These are phyloP conservation scores for Labia minor DNA, from an alignment of 2,888 invertebrate species.

Conservation along the genomic window DNA sequence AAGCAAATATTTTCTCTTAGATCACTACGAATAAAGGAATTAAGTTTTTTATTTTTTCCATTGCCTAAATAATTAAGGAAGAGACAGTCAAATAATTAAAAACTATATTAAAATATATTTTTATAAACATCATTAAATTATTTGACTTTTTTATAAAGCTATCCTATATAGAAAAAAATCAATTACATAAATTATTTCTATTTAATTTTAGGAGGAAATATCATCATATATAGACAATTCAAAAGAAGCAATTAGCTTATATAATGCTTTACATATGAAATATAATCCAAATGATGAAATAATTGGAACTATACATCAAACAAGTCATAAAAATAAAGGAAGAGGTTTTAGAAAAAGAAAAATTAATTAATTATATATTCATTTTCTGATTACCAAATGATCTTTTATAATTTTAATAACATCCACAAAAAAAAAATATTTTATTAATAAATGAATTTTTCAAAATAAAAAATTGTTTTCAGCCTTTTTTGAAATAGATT, in stretches of 20 bases:
- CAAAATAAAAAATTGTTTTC: neutral
- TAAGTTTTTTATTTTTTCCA: too few species aligned
- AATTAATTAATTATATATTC: neutral
- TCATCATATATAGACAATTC: conserved; percentile 59
- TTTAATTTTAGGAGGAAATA: conserved; percentile 52
- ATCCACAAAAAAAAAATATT: too few species aligned
- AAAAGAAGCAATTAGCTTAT: conserved; percentile 54
- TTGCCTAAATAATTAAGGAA: too few species aligned
- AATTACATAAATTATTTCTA: conserved; percentile 19
- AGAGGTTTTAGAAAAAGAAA: neutral
- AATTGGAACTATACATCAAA: neutral
- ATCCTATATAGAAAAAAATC: too few species aligned
- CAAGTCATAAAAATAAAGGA: neutral
- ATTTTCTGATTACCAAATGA: neutral
- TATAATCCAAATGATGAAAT: conserved; percentile 44
- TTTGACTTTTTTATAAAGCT: too few species aligned
- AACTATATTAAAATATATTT: too few species aligned
- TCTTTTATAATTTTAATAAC: too few species aligned
- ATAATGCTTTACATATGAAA: conserved; percentile 58
- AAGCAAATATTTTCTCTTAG: too few species aligned
- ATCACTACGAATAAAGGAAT: too few species aligned
- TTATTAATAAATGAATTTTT: neutral
- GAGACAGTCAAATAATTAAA: too few species aligned
- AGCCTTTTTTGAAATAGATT: too few species aligned
- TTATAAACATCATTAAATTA: too few species aligned